Evolutionary conservation across 2,113 vertebrate genomes (phyloP).

Genomic region (Rhinoptilus africanus): DNA sequence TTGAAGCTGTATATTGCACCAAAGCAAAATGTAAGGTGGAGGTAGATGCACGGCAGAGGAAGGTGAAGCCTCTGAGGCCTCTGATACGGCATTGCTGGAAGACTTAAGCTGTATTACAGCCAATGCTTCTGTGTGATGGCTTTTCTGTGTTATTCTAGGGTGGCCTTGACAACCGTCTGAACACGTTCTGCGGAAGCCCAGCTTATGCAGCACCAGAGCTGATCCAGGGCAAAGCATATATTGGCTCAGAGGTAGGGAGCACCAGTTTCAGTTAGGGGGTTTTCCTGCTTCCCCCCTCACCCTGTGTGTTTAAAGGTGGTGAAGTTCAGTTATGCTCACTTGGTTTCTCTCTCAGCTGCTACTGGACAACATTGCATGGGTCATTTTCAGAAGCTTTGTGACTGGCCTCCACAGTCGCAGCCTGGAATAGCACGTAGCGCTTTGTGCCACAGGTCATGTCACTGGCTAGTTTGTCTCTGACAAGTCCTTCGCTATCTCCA

Average conservation of each 20-base stretch:
- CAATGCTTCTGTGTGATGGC: neutral
- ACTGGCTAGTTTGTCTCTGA: neutral
- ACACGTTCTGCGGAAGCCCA: slow-evolving; percentile 93
- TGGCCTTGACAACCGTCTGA: slow-evolving; percentile 86
- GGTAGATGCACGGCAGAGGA: neutral
- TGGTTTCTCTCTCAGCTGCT: neutral
- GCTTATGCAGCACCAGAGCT: slow-evolving; percentile 95
- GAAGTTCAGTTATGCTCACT: neutral
- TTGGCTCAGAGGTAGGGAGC: slow-evolving; percentile 88
- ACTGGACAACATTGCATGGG: accelerated
- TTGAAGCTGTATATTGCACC: neutral
- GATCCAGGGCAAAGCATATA: slow-evolving; percentile 92
- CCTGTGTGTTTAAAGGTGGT: accelerated
- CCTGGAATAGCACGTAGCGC: neutral
- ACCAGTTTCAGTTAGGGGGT: too few species aligned
- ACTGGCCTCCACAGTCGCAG: neutral
- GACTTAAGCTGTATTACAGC: neutral
- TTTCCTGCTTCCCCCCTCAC: accelerated
- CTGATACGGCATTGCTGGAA: neutral
- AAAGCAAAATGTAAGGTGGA: neutral
- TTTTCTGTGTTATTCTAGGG: slow-evolving; percentile 71
- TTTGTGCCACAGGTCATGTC: neutral
- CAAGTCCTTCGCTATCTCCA: neutral
- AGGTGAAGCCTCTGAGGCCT: neutral
- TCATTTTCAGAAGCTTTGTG: neutral